Conservation (phyloP, 2,797 vertebrate species). For the Megaceryle alcyon region DNA sequence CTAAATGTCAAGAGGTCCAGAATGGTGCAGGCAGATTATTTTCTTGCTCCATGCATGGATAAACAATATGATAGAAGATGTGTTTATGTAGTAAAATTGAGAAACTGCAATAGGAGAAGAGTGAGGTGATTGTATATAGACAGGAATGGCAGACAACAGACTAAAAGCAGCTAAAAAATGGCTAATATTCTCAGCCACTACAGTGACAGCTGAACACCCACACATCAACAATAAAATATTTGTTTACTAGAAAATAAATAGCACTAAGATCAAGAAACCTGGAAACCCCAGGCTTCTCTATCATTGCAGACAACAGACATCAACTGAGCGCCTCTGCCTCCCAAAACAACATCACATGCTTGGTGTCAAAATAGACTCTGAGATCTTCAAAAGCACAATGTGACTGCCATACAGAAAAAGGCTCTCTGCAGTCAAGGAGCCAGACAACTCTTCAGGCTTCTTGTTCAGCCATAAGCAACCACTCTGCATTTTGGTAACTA, state of each 20-base stretch:
- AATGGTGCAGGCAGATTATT: conserved; percentile 63
- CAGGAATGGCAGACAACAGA: background rate
- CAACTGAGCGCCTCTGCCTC: background rate
- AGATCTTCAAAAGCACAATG: background rate
- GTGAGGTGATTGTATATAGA: background rate
- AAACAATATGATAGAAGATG: conserved; percentile 59
- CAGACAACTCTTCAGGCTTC: background rate
- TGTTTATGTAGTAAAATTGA: conserved; percentile 44
- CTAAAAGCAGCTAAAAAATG: background rate
- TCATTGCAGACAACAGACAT: background rate
- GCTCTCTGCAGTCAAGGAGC: background rate
- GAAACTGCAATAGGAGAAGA: background rate
- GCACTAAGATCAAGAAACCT: background rate
- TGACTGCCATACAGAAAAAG: background rate
- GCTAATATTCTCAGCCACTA: background rate
- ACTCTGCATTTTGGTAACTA: background rate
- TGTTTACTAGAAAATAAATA: background rate
- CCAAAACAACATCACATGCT: background rate
- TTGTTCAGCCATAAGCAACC: background rate
- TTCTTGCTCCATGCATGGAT: conserved; percentile 60
- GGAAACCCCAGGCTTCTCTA: background rate
- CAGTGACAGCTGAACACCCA: background rate
- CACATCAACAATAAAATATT: background rate
- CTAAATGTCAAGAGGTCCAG: conserved; percentile 58
- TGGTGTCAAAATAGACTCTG: background rate